These are phyloP conservation scores for Teinopalpus imperialis DNA, from an alignment of 2,888 invertebrate species.

Conservation along the genomic window DNA sequence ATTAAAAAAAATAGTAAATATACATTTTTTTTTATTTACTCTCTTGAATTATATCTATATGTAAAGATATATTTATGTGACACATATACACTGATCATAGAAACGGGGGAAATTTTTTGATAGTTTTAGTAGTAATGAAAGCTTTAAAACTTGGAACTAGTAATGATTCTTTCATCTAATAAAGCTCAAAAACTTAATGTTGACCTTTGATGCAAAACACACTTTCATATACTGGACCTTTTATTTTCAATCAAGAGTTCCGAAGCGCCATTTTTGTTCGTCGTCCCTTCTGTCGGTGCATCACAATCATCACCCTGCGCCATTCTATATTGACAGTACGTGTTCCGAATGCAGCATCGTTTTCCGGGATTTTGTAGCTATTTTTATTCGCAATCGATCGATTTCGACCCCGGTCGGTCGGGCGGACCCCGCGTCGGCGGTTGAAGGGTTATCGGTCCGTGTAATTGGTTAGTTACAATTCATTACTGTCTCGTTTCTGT, in stretches of 20 bases:
- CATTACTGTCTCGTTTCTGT: constrained; percentile 62
- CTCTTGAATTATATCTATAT: too few species aligned
- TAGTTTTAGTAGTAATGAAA: too few species aligned
- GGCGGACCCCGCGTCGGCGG: constrained; percentile 44
- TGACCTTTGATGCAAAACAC: too few species aligned
- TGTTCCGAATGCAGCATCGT: constrained; percentile 65
- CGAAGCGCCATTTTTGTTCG: constrained; percentile 53
- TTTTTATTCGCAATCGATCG: constrained; percentile 76
- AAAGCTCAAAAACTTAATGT: too few species aligned
- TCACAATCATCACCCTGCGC: constrained; percentile 74
- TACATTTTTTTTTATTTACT: too few species aligned
- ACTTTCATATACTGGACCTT: constrained; percentile 32
- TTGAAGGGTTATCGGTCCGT: constrained; percentile 73
- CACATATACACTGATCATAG: too few species aligned
- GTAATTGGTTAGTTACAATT: constrained; percentile 79
- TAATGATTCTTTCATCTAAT: too few species aligned
- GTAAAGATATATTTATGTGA: too few species aligned
- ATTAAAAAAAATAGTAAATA: too few species aligned
- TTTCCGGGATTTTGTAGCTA: constrained; percentile 73
- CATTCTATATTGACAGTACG: constrained; percentile 78
- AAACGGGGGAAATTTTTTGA: too few species aligned
- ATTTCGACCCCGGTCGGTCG: constrained; percentile 42
- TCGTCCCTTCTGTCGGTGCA: constrained; percentile 60
- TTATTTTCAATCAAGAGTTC: constrained; percentile 71
- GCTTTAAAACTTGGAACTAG: too few species aligned